A percentile compares a stretch with the other conserved stretches of the same genome.
phyloP scores from a whole-genome alignment of 2,888 invertebrate genomes.

The Drepanosiphum platanoidis region DNA sequence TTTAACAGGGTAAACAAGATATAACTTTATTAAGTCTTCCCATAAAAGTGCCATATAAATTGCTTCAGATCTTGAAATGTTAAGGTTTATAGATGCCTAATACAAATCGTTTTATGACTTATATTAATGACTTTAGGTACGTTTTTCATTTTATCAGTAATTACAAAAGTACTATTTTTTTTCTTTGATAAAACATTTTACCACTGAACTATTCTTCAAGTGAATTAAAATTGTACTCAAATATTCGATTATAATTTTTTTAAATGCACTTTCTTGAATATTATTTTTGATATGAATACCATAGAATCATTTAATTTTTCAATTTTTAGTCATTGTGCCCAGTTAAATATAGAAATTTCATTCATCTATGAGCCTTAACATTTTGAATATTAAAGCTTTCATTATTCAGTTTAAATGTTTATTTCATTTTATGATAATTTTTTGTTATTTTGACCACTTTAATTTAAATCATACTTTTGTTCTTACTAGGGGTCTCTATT shows the following conservation, averaged over 20 bases:
- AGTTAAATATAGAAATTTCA: background rate
- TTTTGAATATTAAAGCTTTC: background rate
- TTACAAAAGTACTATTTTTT: background rate
- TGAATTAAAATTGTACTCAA: background rate
- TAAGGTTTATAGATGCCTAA: slow-evolving; percentile 29
- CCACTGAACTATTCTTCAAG: background rate
- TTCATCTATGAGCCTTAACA: background rate
- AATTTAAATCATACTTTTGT: background rate
- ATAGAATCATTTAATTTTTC: background rate
- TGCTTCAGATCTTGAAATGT: slow-evolving; percentile 63
- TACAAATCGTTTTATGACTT: background rate
- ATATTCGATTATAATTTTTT: background rate
- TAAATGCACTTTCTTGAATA: background rate
- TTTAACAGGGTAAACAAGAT: slow-evolving; percentile 60
- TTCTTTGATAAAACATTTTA: background rate
- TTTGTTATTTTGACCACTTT: background rate
- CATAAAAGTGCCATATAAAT: slow-evolving; percentile 56
- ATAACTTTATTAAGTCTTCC: slow-evolving; percentile 51
- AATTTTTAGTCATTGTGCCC: background rate
- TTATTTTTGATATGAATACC: background rate
- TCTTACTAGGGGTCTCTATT: too few species aligned
- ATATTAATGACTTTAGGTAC: background rate
- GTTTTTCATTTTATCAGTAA: background rate
- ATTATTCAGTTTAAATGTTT: background rate
- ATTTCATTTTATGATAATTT: background rate